Conservation (phyloP, 2,888 invertebrate species). For the Minunthozetes semirufus region DNA sequence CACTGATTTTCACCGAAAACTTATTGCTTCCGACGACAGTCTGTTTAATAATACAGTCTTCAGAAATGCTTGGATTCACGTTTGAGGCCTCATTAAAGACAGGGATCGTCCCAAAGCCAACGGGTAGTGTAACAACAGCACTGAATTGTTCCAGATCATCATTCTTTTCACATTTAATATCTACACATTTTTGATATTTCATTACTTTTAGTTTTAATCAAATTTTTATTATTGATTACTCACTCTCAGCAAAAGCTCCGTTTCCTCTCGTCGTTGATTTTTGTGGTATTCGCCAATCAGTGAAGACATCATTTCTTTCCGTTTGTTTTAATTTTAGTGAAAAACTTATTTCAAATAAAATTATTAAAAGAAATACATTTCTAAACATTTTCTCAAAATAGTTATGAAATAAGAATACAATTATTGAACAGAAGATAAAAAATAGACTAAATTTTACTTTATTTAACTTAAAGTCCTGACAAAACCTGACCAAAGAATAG, state of each 20-base stretch:
- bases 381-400: background rate
- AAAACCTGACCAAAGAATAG: background rate
- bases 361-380: background rate
- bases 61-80: slow-evolving; percentile 20
- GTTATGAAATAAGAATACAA: background rate
- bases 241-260: slow-evolving; percentile 16
- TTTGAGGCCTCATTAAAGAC: slow-evolving; percentile 41
- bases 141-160: slow-evolving; percentile 41
- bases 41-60: slow-evolving; percentile 39
- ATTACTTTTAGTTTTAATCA: background rate
- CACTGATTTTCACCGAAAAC: slow-evolving; percentile 38
- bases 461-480: background rate
- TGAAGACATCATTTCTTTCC: slow-evolving; percentile 1
- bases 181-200: slow-evolving; percentile 36
- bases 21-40: slow-evolving; percentile 24
- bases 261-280: background rate
- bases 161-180: slow-evolving; percentile 43
- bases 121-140: slow-evolving; percentile 42
- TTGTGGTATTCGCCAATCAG: slow-evolving; percentile 6
- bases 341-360: background rate
- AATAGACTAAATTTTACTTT: background rate
- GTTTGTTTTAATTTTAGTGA: slow-evolving; percentile 1
- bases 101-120: slow-evolving; percentile 39
- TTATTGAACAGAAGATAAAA: too few species aligned
- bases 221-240: background rate